Base-by-base conservation (phyloP, 2,797 vertebrate genomes). In the Sardinella longiceps region DNA sequence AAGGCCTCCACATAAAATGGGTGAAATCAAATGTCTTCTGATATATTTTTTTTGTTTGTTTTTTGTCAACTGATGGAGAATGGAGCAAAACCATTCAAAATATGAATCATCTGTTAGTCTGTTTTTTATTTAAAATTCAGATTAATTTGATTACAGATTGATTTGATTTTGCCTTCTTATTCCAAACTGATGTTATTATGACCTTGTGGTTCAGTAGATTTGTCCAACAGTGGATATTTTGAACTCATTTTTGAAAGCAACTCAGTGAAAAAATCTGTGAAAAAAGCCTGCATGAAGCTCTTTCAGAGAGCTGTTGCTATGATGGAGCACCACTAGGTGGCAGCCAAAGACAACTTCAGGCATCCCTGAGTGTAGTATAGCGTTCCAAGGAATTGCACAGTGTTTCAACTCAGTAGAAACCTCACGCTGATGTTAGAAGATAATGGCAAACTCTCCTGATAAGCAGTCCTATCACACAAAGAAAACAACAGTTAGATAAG, bases 301-400 rank as follows among this genome's bases (percentile, higher is more conserved):
- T 30, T 12, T 30, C 25, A 63, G n/a, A 70, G 18, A 5, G 25
- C n/a, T 81, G 23, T n/a, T 80, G 25, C 82, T 86, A 45, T 30
- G 20, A 5, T 46, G 0, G 6, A 12, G 5, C 0, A 83, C 93
- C 97, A 95, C 94, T 86, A 86, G 96, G 94, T 94, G 97, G 95
- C 96, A 97, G 95, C 96, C 96, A 92, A 96, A 95, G 94, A 96
- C 93, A 95, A 90, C 88, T 82, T 83, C 90, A 93, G 89, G 81
- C 88, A 89, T 93, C 90, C 86, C 39, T 11, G 70, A 39, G 33
- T 3, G 33, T 37, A 39, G 1, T 77, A 23, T 23, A 23, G 70
- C 6, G n/a, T n/a, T n/a, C n/a, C n/a, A 77, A 7, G 37, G 70
- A 74, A 33, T 74, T 37, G 48, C 66, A 25, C 7, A 33, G 63